Evolutionary conservation across 2,113 vertebrate genomes (phyloP).

Genomic region (Nerophis lumbriciformis): DNA sequence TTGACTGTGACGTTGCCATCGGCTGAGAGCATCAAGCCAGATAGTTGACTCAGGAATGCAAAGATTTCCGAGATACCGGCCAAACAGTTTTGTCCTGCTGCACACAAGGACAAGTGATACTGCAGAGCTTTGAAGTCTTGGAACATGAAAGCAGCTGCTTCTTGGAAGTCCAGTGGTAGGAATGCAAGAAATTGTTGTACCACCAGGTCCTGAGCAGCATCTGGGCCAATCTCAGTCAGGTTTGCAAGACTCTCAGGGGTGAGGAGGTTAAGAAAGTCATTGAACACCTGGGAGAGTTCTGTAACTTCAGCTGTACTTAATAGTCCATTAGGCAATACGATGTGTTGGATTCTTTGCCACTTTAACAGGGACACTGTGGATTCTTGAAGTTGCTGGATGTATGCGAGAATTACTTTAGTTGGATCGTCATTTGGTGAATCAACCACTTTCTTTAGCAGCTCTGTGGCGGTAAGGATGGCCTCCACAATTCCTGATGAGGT

Average conservation of each 20-base stretch:
- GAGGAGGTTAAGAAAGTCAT: slow-evolving; percentile 50
- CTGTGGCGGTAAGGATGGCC: slow-evolving; percentile 48
- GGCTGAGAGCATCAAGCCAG: slow-evolving; percentile 22
- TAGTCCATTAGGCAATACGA: slow-evolving; percentile 23
- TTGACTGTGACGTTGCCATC: slow-evolving; percentile 21
- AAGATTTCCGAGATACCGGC: slow-evolving; percentile 51
- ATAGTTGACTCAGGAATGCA: slow-evolving; percentile 43
- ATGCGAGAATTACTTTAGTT: slow-evolving; percentile 43
- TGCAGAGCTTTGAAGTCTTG: slow-evolving; percentile 48
- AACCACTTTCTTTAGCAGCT: slow-evolving; percentile 42
- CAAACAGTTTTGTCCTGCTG: slow-evolving; percentile 45
- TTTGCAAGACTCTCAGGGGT: slow-evolving; percentile 40
- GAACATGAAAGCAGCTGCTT: slow-evolving; percentile 34
- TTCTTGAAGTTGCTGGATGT: slow-evolving; percentile 54
- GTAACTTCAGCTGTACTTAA: slow-evolving; percentile 28
- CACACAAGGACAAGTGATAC: slow-evolving; percentile 37
- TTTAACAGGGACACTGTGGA: slow-evolving; percentile 38
- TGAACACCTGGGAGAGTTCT: slow-evolving; percentile 29
- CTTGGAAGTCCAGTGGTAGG: slow-evolving; percentile 43
- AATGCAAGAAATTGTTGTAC: slow-evolving; percentile 40
- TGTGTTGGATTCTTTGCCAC: slow-evolving; percentile 31
- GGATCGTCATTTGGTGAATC: slow-evolving; percentile 48
- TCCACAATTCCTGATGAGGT: slow-evolving; percentile 47
- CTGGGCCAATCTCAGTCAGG: slow-evolving; percentile 38
- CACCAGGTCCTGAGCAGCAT: slow-evolving; percentile 40